Conservation (phyloP, 2,888 invertebrate species). For the Fragum fragum region DNA sequence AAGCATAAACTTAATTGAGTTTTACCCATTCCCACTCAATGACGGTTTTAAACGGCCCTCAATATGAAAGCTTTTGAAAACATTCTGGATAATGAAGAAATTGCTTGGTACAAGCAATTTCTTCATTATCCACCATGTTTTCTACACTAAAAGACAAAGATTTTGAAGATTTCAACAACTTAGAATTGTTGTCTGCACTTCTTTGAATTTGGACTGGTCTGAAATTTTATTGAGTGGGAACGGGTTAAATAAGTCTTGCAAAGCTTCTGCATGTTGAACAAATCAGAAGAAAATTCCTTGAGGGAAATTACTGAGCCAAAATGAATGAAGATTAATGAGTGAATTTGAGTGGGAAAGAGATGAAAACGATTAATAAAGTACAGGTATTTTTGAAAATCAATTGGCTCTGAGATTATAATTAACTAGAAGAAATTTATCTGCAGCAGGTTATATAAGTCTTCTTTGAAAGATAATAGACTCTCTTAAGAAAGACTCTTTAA, state of each 20-base stretch:
- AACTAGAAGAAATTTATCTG: neutral
- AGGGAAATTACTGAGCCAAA: neutral
- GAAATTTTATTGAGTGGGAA: no score
- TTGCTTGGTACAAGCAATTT: no score
- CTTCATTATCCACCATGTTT: no score
- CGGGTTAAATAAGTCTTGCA: neutral
- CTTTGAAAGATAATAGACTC: neutral
- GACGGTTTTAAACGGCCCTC: no score
- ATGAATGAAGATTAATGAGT: conserved; percentile 3
- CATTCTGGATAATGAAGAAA: no score
- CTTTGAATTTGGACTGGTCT: no score
- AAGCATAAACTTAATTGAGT: no score
- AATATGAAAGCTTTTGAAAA: no score
- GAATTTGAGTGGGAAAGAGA: neutral
- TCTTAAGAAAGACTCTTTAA: neutral
- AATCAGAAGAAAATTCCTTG: neutral
- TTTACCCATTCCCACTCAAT: no score
- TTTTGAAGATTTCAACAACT: no score
- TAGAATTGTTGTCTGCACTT: no score
- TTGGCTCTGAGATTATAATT: neutral
- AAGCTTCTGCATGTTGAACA: neutral
- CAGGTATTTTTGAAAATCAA: neutral
- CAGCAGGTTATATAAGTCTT: neutral
- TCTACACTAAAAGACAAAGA: no score
- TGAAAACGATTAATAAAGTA: neutral